Percentiles rank a stretch among this genome's conserved stretches.
phyloP scores from a whole-genome alignment of 2,888 invertebrate species.

The Dastarcus helophoroides region DNA sequence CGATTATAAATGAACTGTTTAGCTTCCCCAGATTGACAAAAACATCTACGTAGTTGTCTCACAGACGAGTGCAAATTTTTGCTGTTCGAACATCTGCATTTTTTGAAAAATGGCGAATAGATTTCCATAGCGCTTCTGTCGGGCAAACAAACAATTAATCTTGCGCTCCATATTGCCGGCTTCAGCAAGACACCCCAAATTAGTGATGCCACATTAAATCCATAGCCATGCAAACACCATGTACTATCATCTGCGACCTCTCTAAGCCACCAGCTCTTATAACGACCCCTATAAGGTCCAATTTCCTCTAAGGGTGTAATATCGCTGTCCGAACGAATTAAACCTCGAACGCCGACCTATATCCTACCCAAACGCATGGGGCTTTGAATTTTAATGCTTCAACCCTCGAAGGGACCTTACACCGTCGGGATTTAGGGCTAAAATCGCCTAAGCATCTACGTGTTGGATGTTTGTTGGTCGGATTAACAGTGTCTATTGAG shows the following conservation, averaged over 20 bases:
- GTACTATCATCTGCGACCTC: conserved; percentile 26
- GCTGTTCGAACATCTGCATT: too few species aligned
- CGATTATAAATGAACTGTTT: too few species aligned
- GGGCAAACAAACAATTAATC: conserved; percentile 31
- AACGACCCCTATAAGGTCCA: conserved; percentile 15
- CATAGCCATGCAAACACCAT: conserved; percentile 36
- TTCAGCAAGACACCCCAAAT: conserved; percentile 33
- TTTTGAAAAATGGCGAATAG: conserved; percentile 26
- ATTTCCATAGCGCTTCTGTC: conserved; percentile 26
- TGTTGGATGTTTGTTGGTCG: conserved; percentile 35
- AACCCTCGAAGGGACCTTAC: conserved; percentile 12
- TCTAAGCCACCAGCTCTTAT: conserved; percentile 12
- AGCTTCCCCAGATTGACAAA: too few species aligned
- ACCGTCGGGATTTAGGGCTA: conserved; percentile 13
- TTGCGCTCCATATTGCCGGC: conserved; percentile 28
- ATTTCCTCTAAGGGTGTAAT: conserved; percentile 22
- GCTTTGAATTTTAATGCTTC: conserved; percentile 32
- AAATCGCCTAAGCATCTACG: conserved; percentile 20
- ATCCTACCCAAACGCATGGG: conserved; percentile 29
- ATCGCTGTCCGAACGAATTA: conserved; percentile 38
- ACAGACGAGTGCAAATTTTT: too few species aligned
- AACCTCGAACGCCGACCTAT: conserved; percentile 26
- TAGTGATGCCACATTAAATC: conserved; percentile 40
- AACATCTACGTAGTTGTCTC: too few species aligned
- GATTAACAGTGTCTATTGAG: conserved; percentile 40